Evolutionary conservation across 1,140 invertebrate genomes (phyloP), one percentile per base, ranked within the genome.

Genomic region (Pseudomyrmex pallidus): DNA sequence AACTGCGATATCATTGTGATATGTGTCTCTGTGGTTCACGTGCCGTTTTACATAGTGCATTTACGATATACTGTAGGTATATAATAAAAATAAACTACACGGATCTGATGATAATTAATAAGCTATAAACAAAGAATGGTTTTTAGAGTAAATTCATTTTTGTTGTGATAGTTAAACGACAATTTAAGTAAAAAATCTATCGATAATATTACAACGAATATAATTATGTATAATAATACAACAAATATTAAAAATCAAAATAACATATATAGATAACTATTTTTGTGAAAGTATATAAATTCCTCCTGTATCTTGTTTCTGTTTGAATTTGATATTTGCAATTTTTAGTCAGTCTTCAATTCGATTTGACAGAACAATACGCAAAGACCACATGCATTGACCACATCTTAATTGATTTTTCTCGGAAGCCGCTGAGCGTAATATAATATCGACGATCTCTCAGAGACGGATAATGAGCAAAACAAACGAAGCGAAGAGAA

Each of bases 371-470:
- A 44, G 13, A 56, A 57, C 68, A 82, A 88, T 59, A 63, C 57
- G 62, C 73, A 59, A 88, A 80, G 80, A 84, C 83, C 67, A n/a
- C 66, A 54, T 80, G 50, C 66, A 59, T 62, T 22, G 22, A 12
- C 4, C 68, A 35, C 46, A 64, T 85, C 66, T 87, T 85, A 85
- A 88, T 87, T 85, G 85, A 80, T 88, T 87, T 85, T 80, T 74
- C 64, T 73, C 59, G 73, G 56, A 61, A 62, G 63, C 52, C 54
- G 67, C 50, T 46, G 68, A 62, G 50, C 46, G 68, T 85, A 83
- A 85, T 88, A 67, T 83, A 83, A 77, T 87, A 85, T 89, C 84
- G 87, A 88, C 54, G 88, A 83, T 61, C 63, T 61, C 67, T 61
- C 62, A 54, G 76, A 77, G 76, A 85, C 22, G 72, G 57, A 83